A percentile compares a stretch with the other conserved stretches of the same genome.
Evolutionary conservation across 2,113 vertebrate species (phyloP).

Genomic region (Rhabdornis inornatus): DNA sequence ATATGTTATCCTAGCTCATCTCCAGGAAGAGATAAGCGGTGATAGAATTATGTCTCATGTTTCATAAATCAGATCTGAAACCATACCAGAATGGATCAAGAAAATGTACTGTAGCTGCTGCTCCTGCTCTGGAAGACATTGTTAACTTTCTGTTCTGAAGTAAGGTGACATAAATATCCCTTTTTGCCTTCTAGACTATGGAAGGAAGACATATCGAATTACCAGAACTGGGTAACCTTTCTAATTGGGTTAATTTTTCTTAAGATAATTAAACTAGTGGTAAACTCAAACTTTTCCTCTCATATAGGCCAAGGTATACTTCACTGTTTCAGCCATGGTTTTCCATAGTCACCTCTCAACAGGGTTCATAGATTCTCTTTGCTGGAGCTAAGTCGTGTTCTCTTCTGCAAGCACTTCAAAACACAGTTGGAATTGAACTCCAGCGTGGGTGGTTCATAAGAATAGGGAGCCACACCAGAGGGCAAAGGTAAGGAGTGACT

Average conservation of each 20-base stretch:
- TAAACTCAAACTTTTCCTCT: background rate
- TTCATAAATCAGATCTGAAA: background rate
- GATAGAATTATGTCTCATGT: constrained; percentile 11
- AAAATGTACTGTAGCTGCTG: background rate
- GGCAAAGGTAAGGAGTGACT: background rate
- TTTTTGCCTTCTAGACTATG: background rate
- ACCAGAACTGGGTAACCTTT: background rate
- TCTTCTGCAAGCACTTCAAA: background rate
- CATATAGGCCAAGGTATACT: background rate
- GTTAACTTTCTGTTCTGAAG: background rate
- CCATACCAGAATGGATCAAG: background rate
- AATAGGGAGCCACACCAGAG: background rate
- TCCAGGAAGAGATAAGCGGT: constrained; percentile 3
- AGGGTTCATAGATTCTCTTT: background rate
- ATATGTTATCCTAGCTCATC: background rate
- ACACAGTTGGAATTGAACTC: background rate
- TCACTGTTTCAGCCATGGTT: background rate
- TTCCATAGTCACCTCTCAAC: background rate
- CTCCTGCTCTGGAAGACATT: background rate
- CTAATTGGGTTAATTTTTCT: background rate
- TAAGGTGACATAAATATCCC: background rate
- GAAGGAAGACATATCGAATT: background rate
- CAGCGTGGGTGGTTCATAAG: fast-evolving
- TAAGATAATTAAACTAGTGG: background rate
- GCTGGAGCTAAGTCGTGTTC: background rate